Evolutionary conservation across 2,797 vertebrate genomes (phyloP), one percentile per base, ranked within the genome.

Genomic region (Onychomys torridus): DNA sequence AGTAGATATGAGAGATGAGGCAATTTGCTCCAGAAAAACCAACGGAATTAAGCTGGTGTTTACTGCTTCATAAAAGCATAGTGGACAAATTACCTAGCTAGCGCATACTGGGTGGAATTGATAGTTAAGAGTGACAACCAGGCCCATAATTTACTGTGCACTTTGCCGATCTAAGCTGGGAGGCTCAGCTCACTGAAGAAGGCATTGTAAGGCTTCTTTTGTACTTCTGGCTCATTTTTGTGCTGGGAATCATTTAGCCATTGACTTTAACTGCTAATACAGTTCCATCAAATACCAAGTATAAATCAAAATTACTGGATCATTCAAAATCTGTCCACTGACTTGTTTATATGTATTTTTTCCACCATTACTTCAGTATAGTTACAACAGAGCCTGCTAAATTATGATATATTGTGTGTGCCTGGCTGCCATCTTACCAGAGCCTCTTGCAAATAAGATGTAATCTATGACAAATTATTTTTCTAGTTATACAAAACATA

Each of bases 221-320:
- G 98, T 98, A 93, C 97, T 98, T 97, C 96, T 95, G 95, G 78
- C 93, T 98, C 96, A 49, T 97, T 97, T 97, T 97, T 97, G 97
- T 91, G 95, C 97, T 92, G 93, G 97, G 98, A 97, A 98, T 98
- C 97, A 57, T 98, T 98, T 98, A 98, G 97, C 96, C 96, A 97
- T 92, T 98, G 98, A 98, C 97, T 98, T 97, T 97, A 98, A 98
- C 98, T 97, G 97, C 98, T 98, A 98, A 98, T 98, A 97, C 97
- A 98, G 97, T 96, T 97, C 96, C 98, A 97, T 90, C 82, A 98
- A 98, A 98, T 96, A 97, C 97, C 95, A 98, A 98, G 98, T 57
- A 98, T 98, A 99, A 98, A 99, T 99, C 98, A 99, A 97, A 98
- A 98, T 98, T 98, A 98, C 98, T 95, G 96, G 97, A 98, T 98